Conservation (phyloP, 2,113 vertebrate species). For the Ciconia stormi region DNA sequence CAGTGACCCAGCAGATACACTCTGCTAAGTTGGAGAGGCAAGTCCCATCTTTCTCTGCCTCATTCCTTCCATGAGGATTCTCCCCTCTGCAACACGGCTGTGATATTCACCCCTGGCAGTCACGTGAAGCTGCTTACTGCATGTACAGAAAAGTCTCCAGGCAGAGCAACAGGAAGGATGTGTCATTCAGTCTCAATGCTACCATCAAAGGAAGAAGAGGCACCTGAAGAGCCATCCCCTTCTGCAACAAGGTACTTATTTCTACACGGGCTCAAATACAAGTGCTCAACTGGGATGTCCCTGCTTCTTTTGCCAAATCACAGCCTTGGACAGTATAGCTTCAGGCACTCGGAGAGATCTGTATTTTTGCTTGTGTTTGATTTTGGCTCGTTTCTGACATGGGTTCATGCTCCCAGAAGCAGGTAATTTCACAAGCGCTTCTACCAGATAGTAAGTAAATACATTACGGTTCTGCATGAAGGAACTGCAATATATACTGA, state of each 20-base stretch:
- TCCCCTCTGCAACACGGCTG: background rate
- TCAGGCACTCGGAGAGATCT: background rate
- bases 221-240: background rate
- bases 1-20: background rate
- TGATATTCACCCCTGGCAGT: background rate
- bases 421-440: slow-evolving; percentile 9
- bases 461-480: slow-evolving; percentile 18
- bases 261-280: background rate
- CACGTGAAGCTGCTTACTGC: background rate
- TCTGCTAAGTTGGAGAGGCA: background rate
- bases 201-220: background rate
- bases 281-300: background rate
- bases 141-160: background rate
- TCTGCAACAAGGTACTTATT: background rate
- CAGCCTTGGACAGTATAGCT: background rate
- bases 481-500: slow-evolving; percentile 6
- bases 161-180: background rate
- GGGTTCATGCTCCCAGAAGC: background rate
- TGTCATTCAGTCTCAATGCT: background rate
- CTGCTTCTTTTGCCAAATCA: background rate
- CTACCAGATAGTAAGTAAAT: slow-evolving; percentile 22
- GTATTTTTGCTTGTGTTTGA: background rate
- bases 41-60: background rate
- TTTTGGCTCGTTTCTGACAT: background rate
- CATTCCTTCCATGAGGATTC: background rate